Percentiles rank a stretch among this genome's conserved stretches.
These are phyloP conservation scores for Vireo altiloquus DNA, from an alignment of 2,113 vertebrate species.

Conservation along the genomic window DNA sequence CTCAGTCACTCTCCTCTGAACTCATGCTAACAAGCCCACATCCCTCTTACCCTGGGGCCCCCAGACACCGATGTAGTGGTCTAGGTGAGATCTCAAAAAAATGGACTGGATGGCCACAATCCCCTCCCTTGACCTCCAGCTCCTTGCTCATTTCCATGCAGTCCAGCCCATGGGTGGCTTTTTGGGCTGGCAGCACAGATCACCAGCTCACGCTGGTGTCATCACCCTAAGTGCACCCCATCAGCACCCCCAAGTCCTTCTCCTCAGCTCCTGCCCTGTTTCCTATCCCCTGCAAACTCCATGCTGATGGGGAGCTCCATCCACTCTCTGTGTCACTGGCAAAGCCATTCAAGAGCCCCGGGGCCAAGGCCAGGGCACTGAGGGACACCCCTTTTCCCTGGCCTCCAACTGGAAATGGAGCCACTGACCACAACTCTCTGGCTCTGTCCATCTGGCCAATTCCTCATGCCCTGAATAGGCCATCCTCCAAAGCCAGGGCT, in stretches of 20 bases:
- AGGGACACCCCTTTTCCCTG: background rate
- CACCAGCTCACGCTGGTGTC: background rate
- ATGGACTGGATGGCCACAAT: background rate
- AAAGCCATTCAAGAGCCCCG: background rate
- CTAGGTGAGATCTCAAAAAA: background rate
- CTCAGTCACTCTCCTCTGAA: background rate
- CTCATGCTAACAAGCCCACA: background rate
- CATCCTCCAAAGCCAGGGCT: background rate
- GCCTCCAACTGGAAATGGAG: background rate
- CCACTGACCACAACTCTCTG: background rate
- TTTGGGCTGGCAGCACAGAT: background rate
- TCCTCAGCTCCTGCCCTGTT: background rate
- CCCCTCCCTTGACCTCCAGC: background rate
- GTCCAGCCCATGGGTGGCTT: background rate
- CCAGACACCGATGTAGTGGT: rapidly evolving
- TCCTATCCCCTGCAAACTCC: background rate
- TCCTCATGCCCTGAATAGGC: too few species aligned
- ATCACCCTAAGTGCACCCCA: background rate
- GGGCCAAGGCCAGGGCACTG: background rate
- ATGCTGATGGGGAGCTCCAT: background rate
- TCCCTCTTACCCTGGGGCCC: background rate
- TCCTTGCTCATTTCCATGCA: background rate
- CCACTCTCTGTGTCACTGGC: background rate
- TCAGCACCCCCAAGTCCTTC: background rate
- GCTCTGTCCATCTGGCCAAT: background rate